phyloP scores from a whole-genome alignment of 2,888 invertebrate species.

The Quadroppia sp. region DNA sequence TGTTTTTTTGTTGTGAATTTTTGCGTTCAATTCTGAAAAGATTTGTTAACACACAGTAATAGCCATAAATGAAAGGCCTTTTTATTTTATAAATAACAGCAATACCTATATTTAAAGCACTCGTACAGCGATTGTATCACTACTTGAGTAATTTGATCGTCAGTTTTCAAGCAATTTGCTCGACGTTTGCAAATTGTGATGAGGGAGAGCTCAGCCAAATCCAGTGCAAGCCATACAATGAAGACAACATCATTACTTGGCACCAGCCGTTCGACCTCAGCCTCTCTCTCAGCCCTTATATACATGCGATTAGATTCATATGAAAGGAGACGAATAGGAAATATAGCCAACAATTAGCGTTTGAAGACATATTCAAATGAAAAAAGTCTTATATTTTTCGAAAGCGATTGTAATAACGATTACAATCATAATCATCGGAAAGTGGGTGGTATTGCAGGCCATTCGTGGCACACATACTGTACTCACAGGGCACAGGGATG shows the following conservation, averaged over 20 bases:
- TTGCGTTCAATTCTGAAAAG: not conserved
- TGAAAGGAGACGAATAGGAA: conserved; percentile 20
- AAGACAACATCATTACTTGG: conserved; percentile 24
- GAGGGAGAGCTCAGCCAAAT: conserved; percentile 20
- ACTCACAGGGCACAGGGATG: not conserved
- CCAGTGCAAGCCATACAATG: conserved; percentile 12
- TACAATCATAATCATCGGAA: conserved; percentile 31
- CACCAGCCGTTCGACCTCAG: not conserved
- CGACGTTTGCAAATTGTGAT: conserved; percentile 30
- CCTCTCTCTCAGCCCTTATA: not conserved
- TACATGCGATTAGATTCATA: not conserved
- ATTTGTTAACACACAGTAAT: not conserved
- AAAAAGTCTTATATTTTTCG: not conserved
- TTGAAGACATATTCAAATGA: conserved; percentile 16
- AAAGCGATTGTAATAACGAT: conserved; percentile 19
- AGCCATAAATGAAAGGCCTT: not conserved
- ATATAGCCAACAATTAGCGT: conserved; percentile 18
- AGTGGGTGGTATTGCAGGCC: conserved; percentile 29
- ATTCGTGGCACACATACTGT: conserved; percentile 22
- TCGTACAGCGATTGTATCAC: not conserved
- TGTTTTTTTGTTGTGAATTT: not conserved
- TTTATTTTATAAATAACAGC: not conserved
- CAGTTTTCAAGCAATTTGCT: conserved; percentile 28
- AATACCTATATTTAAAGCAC: conserved; percentile 27
- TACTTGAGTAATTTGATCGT: conserved; percentile 26